phyloP scores from a whole-genome alignment of 2,888 invertebrate species.

The Mythimna impura region DNA sequence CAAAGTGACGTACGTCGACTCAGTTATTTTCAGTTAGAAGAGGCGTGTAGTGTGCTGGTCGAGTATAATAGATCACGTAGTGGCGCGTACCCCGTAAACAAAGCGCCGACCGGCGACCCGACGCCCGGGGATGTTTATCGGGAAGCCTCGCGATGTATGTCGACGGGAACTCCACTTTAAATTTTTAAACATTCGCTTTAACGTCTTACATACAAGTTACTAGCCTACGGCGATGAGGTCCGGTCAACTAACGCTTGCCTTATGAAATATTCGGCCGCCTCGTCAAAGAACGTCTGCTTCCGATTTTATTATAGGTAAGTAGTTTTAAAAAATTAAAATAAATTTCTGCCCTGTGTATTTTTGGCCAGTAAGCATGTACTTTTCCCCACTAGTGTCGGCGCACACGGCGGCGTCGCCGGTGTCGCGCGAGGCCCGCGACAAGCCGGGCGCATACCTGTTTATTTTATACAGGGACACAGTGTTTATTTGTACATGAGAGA shows the following conservation, averaged over 20 bases:
- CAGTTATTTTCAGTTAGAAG: constrained; percentile 58
- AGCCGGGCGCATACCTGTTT: constrained; percentile 48
- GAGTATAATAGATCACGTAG: constrained; percentile 72
- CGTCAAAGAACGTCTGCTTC: constrained; percentile 18
- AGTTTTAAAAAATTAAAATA: too few species aligned
- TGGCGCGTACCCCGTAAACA: constrained; percentile 75
- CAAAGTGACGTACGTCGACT: constrained; percentile 39
- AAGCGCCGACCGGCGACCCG: constrained; percentile 71
- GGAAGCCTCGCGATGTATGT: constrained; percentile 78
- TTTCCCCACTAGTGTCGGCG: constrained; percentile 74
- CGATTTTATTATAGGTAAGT: constrained; percentile 23
- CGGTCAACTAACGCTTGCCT: constrained; percentile 40
- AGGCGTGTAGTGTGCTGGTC: constrained; percentile 48
- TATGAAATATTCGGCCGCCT: constrained; percentile 16
- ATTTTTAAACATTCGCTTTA: constrained; percentile 79
- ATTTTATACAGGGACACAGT: too few species aligned
- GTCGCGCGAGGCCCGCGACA: constrained; percentile 60
- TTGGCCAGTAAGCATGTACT: background rate
- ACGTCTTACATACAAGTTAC: constrained; percentile 63
- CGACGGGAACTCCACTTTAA: constrained; percentile 78
- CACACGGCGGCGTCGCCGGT: constrained; percentile 77
- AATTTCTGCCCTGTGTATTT: background rate
- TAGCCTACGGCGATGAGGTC: constrained; percentile 53
- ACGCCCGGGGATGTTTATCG: constrained; percentile 85
- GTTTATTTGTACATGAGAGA: background rate